Base-by-base conservation (phyloP, 2,888 invertebrate genomes). In the Phortica okadai region DNA sequence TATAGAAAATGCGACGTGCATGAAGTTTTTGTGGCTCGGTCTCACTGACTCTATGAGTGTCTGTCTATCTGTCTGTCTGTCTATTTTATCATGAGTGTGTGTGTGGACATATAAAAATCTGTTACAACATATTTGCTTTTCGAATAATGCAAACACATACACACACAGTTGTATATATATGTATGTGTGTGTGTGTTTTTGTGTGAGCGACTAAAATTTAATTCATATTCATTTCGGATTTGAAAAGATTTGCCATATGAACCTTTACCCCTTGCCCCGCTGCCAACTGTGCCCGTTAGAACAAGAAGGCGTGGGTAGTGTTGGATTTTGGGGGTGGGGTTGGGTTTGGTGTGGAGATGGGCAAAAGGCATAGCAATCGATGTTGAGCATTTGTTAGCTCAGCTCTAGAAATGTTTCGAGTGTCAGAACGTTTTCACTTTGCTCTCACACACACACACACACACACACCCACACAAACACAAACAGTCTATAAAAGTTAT, bases 201-300 rank as follows among this genome's bases (percentile, higher is more conserved):
- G 79, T 82, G 81, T 75, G 79, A 81, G 86, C 87, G 85, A 86
- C 86, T 86, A 87, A 86, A 86, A 88, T 88, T 86, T 86, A 86
- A 86, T 86, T 86, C 88, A 86, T 88, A 86, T 88, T 84, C 88
- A 86, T 86, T 86, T 88, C 80, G 86, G 88, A 86, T 88, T 88
- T 85, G 81, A 82, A 83, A 85, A 85, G 87, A 86, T 84, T 85
- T 73, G 21, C 59, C 42, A 56, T 76, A 76, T 77, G 76, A 74
- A 50, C n/a, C 66, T n/a, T 56, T 21, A 33, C 74, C 80, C 54
- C 11, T 2, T 33, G 6, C 10, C 41, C 41, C 33, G 21, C 21
- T 21, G 21, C 21, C 21, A 21, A 21, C 21, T 21, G 21, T 21
- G 21, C 21, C 21, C 21, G 21, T 21, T 21, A 21, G 21, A 33